These are phyloP conservation scores for Drosophila baimaii DNA, from an alignment of 1,140 invertebrate genomes.

Conservation along the genomic window DNA sequence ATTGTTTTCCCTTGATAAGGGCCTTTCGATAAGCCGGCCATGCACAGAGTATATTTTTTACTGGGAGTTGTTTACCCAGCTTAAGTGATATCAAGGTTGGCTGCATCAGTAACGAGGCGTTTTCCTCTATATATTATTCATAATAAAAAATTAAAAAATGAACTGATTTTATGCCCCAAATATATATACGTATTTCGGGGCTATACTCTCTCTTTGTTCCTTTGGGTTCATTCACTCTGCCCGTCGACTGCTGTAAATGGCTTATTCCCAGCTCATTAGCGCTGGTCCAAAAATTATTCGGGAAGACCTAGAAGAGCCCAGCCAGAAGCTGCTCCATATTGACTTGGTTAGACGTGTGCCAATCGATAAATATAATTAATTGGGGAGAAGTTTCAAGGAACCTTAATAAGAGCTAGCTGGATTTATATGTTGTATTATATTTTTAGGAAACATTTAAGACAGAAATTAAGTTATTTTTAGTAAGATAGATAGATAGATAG, in stretches of 20 bases:
- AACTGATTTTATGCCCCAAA: conserved; percentile 2
- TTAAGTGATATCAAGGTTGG: conserved; percentile 29
- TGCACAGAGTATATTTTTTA: conserved; percentile 7
- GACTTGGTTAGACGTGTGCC: neutral
- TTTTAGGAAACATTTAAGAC: neutral
- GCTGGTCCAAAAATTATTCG: conserved; percentile 35
- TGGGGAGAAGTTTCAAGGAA: conserved; percentile 1
- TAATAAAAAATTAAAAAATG: neutral
- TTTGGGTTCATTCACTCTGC: conserved; percentile 32
- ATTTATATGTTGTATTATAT: neutral
- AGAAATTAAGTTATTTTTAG: neutral
- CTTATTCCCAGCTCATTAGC: conserved; percentile 33
- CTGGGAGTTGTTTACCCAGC: conserved; percentile 31
- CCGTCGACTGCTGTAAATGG: neutral
- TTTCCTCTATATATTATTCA: conserved; percentile 5
- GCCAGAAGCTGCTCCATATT: conserved; percentile 24
- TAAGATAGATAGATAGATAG: no score
- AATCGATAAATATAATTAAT: conserved; percentile 29
- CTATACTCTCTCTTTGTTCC: conserved; percentile 20
- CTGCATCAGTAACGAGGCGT: conserved; percentile 8
- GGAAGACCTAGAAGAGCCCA: conserved; percentile 65
- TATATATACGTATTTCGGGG: neutral
- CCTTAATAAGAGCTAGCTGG: neutral
- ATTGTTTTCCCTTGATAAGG: conserved; percentile 31
- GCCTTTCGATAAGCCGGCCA: conserved; percentile 25